Base-by-base conservation (phyloP, 2,888 invertebrate genomes). In the Drosophila bunnanda region DNA sequence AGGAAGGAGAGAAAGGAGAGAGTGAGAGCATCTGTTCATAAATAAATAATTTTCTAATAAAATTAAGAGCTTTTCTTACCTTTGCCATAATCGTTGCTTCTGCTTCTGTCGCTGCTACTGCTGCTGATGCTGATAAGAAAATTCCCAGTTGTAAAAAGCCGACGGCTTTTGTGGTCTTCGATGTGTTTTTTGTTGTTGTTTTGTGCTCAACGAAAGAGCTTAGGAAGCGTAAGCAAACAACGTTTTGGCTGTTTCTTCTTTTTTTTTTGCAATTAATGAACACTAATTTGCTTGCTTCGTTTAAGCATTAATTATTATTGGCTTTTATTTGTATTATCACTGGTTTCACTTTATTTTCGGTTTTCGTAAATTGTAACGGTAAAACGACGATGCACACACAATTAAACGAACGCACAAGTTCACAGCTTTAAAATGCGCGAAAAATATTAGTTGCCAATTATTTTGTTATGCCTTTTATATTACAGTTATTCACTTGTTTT, bases 41-140 rank as follows among this genome's bases (percentile, higher is more conserved):
- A 85, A 78, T 82, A 79, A 82, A 80, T 83, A 75, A 83, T 80
- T 82, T 76, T 69, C 66, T 76, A 83, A 84, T 83, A 81, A 80
- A 79, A 82, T 82, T 77, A 84, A 83, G 74, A 77, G 83, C 70
- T 32, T 55, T 38, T 58, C 79, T 78, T 82, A 89, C 89, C 89
- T 89, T 89, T 70, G 88, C 82, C 89, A 89, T 89, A 75, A 77
- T 79, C 75, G 60, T 44, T 62, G 56, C 39, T 32, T 50, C 30
- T 55, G 50, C 17, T 38, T 38, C n/a, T 38, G n/a, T n/a, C n/a
- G 28, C 28, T 56, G 34, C 41, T 20, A 20, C 38, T 59, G 48
- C n/a, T 60, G 61, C 44, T 52, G 30, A 20, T 32, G 25, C 55
- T 65, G 71, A 79, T 78, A 76, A 76, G 71, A 44, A 66, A 61